Evolutionary conservation across 2,113 vertebrate genomes (phyloP).

Genomic region (Caracal caracal): DNA sequence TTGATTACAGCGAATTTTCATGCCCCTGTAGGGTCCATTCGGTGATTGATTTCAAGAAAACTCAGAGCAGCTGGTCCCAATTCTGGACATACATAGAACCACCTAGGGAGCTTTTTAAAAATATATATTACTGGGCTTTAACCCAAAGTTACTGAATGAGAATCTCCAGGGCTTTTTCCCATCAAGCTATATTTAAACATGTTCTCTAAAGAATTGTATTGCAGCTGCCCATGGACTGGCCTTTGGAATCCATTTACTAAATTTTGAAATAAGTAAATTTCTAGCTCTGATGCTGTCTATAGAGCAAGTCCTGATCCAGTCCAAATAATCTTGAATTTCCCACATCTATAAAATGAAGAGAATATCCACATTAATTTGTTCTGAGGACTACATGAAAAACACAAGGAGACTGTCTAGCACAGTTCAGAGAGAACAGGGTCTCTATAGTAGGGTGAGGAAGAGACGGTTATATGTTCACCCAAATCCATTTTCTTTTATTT

Average conservation of each 20-base stretch:
- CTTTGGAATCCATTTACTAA: neutral
- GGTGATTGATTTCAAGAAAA: conserved; percentile 44
- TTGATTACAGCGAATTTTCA: conserved; percentile 58
- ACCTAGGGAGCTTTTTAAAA: conserved; percentile 56
- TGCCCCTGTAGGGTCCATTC: conserved; percentile 17
- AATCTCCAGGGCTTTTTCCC: conserved; percentile 18
- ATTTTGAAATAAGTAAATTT: conserved; percentile 39
- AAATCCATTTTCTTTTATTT: neutral
- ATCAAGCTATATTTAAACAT: conserved; percentile 48
- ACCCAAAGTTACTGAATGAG: conserved; percentile 50
- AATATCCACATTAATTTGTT: neutral
- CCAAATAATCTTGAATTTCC: neutral
- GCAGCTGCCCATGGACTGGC: neutral
- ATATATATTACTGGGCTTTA: conserved; percentile 43
- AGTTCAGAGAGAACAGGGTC: neutral
- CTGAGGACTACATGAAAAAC: neutral
- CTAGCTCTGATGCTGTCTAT: neutral
- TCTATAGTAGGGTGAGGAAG: neutral
- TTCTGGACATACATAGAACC: neutral
- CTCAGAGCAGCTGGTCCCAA: conserved; percentile 56
- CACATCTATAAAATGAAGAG: neutral
- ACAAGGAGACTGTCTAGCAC: neutral
- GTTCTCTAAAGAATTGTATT: conserved; percentile 38
- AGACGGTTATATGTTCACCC: neutral
- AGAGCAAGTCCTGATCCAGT: neutral